phyloP scores from a whole-genome alignment of 2,113 vertebrate genomes.

The Brachypteracias leptosomus region DNA sequence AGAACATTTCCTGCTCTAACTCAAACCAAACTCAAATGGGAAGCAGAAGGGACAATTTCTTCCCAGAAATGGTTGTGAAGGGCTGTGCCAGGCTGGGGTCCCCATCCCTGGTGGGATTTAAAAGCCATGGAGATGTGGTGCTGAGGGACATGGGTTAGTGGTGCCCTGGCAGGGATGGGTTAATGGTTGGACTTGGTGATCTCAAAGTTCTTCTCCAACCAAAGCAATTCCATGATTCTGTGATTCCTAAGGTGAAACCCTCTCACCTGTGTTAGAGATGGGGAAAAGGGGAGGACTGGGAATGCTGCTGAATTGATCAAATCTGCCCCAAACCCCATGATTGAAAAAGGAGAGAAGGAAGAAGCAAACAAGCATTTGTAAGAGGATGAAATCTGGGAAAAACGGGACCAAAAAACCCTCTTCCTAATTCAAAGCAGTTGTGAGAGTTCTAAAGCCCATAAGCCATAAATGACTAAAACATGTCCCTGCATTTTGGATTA shows the following conservation, averaged over 20 bases:
- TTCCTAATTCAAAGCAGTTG: conserved; percentile 41
- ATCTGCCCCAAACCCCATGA: neutral
- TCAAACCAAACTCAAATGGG: neutral
- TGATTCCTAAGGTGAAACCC: neutral
- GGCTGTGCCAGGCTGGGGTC: no score
- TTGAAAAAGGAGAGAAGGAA: neutral
- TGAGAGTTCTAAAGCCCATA: neutral
- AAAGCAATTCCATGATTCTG: neutral
- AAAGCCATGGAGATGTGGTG: neutral
- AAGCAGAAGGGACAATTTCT: neutral
- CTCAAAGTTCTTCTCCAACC: neutral
- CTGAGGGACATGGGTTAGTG: neutral
- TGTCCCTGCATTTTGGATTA: conserved; percentile 37
- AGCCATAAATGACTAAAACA: conserved; percentile 59
- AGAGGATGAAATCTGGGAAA: conserved; percentile 34
- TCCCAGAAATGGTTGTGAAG: no score
- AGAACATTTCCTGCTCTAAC: neutral
- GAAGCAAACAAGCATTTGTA: conserved; percentile 26
- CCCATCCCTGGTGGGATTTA: no score
- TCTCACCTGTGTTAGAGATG: neutral
- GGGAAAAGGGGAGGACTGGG: neutral
- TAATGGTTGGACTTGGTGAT: neutral
- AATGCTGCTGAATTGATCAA: neutral
- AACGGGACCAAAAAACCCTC: conserved; percentile 5
- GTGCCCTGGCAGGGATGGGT: neutral